Conservation (phyloP, 2,888 invertebrate species). For the Stenolophus ochropezus region DNA sequence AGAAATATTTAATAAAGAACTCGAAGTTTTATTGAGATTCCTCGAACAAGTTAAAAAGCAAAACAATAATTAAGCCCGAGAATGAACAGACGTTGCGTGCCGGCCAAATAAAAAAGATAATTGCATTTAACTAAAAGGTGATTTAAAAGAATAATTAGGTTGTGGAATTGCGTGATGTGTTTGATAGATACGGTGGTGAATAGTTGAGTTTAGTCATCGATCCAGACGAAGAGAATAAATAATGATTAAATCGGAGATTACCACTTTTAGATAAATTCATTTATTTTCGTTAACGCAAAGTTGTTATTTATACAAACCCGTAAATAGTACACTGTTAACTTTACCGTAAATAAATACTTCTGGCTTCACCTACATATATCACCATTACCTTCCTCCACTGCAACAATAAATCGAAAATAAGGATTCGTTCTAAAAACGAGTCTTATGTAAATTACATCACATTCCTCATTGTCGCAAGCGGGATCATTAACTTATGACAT, state of each 20-base stretch:
- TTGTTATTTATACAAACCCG: neutral
- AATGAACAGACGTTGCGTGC: constrained; percentile 50
- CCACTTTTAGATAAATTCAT: neutral
- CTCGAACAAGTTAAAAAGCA: neutral
- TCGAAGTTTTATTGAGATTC: neutral
- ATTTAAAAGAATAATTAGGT: constrained; percentile 59
- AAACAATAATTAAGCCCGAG: constrained; percentile 13
- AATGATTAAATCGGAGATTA: constrained; percentile 4
- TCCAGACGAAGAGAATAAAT: constrained; percentile 18
- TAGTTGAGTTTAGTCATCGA: neutral
- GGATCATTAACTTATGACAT: no score
- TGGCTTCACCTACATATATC: no score
- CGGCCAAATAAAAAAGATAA: constrained; percentile 52
- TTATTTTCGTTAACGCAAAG: neutral
- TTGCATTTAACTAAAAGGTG: constrained; percentile 58
- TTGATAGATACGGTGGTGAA: constrained; percentile 19
- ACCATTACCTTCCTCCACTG: no score
- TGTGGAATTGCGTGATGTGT: constrained; percentile 42
- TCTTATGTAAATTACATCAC: no score
- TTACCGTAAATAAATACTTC: neutral
- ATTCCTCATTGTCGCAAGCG: no score
- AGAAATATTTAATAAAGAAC: neutral
- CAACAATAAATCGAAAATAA: no score
- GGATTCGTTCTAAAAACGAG: no score
- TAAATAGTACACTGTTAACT: neutral